Evolutionary conservation across 2,888 invertebrate species (phyloP), one percentile per base, ranked within the genome.

Genomic region (Caenorhabditis sp.): DNA sequence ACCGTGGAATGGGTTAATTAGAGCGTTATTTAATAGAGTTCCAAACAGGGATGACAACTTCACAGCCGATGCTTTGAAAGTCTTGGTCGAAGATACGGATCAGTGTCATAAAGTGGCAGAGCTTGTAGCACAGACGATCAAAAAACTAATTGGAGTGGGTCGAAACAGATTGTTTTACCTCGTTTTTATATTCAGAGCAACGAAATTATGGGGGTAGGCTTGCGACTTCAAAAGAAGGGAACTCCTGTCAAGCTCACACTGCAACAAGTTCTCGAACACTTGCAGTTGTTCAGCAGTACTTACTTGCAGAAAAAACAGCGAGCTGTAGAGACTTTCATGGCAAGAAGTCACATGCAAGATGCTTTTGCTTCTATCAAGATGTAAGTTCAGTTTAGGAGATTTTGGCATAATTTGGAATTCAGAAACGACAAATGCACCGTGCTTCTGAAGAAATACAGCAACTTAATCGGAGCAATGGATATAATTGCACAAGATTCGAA

Each of bases 61-160:
- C 91, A 94, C 96, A 13, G 94, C 95, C 46, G 95, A 96, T 3
- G 93, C 95, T 39, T 91, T 98, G 81, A 94, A 95, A 88, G 84
- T 86, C 37, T 90, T 98, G 95, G 97, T 95, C 95, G 90, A 95
- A 87, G 94, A 95, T 87, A 93, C 93, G 88, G 95, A 96, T 88
- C 95, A 95, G 86, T 63, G 78, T 20, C 56, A 52, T 9, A 94
- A 94, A 90, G 92, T 92, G 37, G 91, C 91, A 15, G 91, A 91
- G 53, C 84, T 91, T 17, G 88, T 92, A 32, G 89, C 90, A 66
- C 85, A 88, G 35, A 89, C 91, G 68, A 89, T 92, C 39, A 90
- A 78, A 15, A 72, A 71, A 22, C 17, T 56, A 15, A 15, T 77
- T 6, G 41, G 30, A n/a, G 75, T 68, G 4, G 41, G 74, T 27